phyloP scores from a whole-genome alignment of 2,797 vertebrate species.

The Poeciliopsis infans region DNA sequence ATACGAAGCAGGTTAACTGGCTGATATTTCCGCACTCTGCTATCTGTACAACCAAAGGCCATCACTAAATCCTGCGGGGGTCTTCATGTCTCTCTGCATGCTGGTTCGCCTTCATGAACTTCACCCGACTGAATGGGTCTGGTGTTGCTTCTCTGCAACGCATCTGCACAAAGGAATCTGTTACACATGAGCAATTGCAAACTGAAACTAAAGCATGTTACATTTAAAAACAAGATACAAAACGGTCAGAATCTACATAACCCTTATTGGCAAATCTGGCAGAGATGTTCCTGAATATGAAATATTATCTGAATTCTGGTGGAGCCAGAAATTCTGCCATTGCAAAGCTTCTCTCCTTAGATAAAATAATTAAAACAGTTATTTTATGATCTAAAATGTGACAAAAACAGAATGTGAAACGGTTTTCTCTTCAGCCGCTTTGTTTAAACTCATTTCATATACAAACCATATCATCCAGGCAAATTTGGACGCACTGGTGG shows the following conservation, averaged over 20 bases:
- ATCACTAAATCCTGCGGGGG: conserved; percentile 60
- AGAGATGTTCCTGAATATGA: not conserved
- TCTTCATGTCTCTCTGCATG: conserved; percentile 59
- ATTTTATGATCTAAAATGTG: no score
- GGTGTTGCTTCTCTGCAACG: conserved; percentile 25
- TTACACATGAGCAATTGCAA: not conserved
- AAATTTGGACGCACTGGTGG: conserved; percentile 23
- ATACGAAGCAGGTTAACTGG: conserved; percentile 73
- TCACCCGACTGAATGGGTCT: conserved; percentile 22
- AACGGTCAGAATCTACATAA: not conserved
- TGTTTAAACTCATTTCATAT: not conserved
- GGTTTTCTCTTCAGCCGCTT: not conserved
- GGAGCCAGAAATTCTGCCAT: not conserved
- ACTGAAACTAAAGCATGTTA: not conserved
- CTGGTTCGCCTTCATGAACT: conserved; percentile 66
- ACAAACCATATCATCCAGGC: not conserved
- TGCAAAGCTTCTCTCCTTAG: no score
- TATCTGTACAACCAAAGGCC: conserved; percentile 64
- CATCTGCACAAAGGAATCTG: conserved; percentile 11
- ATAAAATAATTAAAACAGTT: no score
- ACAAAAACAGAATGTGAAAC: no score
- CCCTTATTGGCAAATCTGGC: not conserved
- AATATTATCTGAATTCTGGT: not conserved
- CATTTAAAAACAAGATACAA: not conserved
- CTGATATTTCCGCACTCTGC: conserved; percentile 60